Evolutionary conservation across 2,797 vertebrate genomes (phyloP).

Genomic region (Sphaeramia orbicularis): DNA sequence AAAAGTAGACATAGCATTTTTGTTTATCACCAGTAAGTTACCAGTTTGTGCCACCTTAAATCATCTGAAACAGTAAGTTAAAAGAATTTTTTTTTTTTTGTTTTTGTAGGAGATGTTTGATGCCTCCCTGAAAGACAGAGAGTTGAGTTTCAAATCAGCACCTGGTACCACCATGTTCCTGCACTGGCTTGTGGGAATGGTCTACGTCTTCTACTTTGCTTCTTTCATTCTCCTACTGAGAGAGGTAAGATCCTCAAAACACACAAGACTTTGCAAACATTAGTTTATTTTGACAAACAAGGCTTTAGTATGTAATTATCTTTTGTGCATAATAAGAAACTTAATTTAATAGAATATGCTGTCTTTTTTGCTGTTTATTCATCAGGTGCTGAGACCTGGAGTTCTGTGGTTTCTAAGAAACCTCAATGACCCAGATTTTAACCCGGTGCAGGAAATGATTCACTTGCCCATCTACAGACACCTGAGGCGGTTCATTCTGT

Average conservation of each 20-base stretch:
- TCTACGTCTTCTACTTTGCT: constrained; percentile 99
- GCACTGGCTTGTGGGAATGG: constrained; percentile 99
- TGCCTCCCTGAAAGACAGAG: constrained; percentile 96
- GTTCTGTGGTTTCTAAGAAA: constrained; percentile 99
- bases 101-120: constrained; percentile 97
- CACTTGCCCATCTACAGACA: constrained; percentile 98
- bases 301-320: not conserved
- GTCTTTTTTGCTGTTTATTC: not conserved
- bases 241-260: constrained; percentile 85
- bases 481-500: constrained; percentile 97
- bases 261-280: no score
- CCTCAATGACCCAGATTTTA: constrained; percentile 99
- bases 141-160: constrained; percentile 97
- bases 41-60: not conserved
- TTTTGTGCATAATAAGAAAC: not conserved
- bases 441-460: constrained; percentile 99
- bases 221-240: constrained; percentile 97
- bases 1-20: not conserved
- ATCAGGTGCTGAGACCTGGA: constrained; percentile 95
- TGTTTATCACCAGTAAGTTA: not conserved
- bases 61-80: not conserved
- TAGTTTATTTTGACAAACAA: not conserved
- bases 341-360: not conserved
- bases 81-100: not conserved
- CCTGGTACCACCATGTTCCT: constrained; percentile 99